A percentile compares a stretch with the other conserved stretches of the same genome.
Conservation (phyloP, 2,888 invertebrate genomes). For the Hydroisotoma schaefferi region DNA sequence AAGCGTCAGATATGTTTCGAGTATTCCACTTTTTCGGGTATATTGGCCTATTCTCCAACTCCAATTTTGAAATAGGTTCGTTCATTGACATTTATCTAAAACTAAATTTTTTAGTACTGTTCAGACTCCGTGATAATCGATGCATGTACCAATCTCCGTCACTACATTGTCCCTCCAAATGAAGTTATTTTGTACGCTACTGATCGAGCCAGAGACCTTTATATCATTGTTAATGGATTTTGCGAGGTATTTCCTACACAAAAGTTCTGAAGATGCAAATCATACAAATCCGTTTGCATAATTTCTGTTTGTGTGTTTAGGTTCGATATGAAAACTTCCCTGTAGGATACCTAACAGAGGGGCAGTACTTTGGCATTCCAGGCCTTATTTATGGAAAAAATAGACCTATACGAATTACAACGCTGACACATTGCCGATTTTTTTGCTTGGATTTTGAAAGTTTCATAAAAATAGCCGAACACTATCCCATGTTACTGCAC, state of each 20-base stretch:
- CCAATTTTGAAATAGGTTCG: constrained; percentile 1
- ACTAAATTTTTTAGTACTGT: constrained; percentile 10
- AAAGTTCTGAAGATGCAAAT: not conserved
- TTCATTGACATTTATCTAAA: not conserved
- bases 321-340: constrained; percentile 18
- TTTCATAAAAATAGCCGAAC: constrained; percentile 27
- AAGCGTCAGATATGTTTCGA: constrained; percentile 29
- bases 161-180: constrained; percentile 43
- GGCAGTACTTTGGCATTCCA: constrained; percentile 44
- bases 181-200: constrained; percentile 38
- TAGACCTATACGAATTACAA: constrained; percentile 29
- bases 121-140: constrained; percentile 23
- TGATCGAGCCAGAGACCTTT: constrained; percentile 39
- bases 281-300: not conserved
- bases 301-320: too few relatives aligned
- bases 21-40: constrained; percentile 42
- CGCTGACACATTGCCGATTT: constrained; percentile 41
- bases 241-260: constrained; percentile 28
- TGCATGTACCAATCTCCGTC: constrained; percentile 30
- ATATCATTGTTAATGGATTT: constrained; percentile 45
- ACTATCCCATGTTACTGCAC: constrained; percentile 25
- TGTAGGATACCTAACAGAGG: constrained; percentile 36
- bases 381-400: constrained; percentile 40
- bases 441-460: constrained; percentile 38
- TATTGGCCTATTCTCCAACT: too few relatives aligned